These are phyloP conservation scores for Pammene aurita DNA, from an alignment of 2,888 invertebrate genomes.

Conservation along the genomic window DNA sequence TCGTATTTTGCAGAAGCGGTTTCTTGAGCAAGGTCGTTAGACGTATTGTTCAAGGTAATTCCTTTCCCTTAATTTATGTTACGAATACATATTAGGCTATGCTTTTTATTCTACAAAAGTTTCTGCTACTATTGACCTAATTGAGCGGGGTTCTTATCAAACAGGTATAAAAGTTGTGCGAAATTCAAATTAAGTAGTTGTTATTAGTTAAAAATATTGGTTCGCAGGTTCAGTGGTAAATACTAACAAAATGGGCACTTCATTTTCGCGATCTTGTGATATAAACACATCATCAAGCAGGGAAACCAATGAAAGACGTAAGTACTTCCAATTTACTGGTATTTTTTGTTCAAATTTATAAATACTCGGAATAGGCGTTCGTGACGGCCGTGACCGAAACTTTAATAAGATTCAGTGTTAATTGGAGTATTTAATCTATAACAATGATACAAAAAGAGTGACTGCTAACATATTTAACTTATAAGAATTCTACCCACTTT, in stretches of 20 bases:
- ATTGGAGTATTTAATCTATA: not conserved
- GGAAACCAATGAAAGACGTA: conserved; percentile 58
- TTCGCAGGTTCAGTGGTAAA: conserved; percentile 46
- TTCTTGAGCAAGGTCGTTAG: conserved; percentile 61
- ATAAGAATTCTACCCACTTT: conserved; percentile 23
- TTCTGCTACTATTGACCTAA: not conserved
- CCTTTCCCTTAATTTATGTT: conserved; percentile 56
- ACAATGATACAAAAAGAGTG: not conserved
- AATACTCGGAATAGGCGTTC: not conserved
- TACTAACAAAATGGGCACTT: conserved; percentile 70
- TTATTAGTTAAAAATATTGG: conserved; percentile 40
- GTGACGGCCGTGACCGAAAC: not conserved
- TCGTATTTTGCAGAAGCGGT: conserved; percentile 53
- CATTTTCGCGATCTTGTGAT: conserved; percentile 75
- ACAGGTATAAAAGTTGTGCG: conserved; percentile 34
- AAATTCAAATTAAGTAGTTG: conserved; percentile 45
- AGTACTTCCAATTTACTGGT: conserved; percentile 49
- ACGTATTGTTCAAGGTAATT: conserved; percentile 69
- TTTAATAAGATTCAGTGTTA: not conserved
- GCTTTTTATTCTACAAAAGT: not conserved
- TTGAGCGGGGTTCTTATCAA: not conserved
- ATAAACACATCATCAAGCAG: conserved; percentile 63
- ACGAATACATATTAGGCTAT: conserved; percentile 7
- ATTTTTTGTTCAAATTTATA: not conserved
- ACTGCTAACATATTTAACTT: not conserved